Conservation (phyloP, 2,888 invertebrate species). For the Onthophagus sagittarius region DNA sequence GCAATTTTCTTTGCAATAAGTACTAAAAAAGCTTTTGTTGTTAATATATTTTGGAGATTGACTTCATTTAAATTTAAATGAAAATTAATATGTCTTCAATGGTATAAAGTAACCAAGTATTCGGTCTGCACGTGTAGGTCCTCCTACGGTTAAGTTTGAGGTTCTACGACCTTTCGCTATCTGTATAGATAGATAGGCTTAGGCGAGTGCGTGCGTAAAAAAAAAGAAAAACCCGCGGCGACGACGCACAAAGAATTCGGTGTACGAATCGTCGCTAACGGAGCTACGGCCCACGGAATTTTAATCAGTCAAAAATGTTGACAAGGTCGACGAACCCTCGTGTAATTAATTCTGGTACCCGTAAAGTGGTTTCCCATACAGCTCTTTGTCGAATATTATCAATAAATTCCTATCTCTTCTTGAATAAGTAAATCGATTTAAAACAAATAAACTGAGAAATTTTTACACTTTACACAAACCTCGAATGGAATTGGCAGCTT, state of each 20-base stretch:
- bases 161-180: neutral
- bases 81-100: too few relatives aligned
- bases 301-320: neutral
- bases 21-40: too few relatives aligned
- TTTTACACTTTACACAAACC: conserved; percentile 47
- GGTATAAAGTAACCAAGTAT: neutral
- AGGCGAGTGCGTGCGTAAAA: neutral
- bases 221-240: neutral
- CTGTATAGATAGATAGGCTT: neutral
- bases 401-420: neutral
- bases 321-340: neutral
- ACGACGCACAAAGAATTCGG: neutral
- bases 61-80: too few relatives aligned
- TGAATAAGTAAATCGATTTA: neutral
- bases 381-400: neutral
- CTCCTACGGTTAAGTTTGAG: neutral
- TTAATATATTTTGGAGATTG: too few relatives aligned
- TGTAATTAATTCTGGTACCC: neutral
- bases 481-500: conserved; percentile 64
- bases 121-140: neutral
- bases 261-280: neutral
- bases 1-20: too few relatives aligned
- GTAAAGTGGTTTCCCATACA: neutral
- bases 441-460: neutral
- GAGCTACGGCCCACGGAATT: conserved; percentile 2